A percentile compares a stretch with the other conserved stretches of the same genome.
Evolutionary conservation across 1,140 invertebrate genomes (phyloP).

Genomic region (Camponotus pennsylvanicus): DNA sequence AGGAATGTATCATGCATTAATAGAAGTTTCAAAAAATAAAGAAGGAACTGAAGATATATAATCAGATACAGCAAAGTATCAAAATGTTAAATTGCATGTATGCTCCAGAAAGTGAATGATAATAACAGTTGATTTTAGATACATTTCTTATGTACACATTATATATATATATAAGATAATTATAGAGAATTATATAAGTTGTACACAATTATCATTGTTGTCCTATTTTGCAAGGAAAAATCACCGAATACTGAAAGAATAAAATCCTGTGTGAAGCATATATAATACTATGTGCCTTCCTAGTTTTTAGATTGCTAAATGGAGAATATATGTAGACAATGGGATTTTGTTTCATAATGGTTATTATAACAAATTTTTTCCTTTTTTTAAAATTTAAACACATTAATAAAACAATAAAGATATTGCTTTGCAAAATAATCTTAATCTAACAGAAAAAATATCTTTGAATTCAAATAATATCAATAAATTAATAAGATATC

Average conservation of each 20-base stretch:
- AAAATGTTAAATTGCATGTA: constrained; percentile 32
- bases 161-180: constrained; percentile 53
- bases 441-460: constrained; percentile 15
- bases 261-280: constrained; percentile 66
- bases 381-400: constrained; percentile 21
- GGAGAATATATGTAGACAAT: neutral
- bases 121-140: constrained; percentile 56
- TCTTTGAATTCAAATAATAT: constrained; percentile 21
- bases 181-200: constrained; percentile 59
- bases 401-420: constrained; percentile 13
- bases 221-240: constrained; percentile 58
- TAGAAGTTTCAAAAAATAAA: constrained; percentile 36
- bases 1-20: constrained; percentile 8
- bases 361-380: constrained; percentile 33
- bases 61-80: constrained; percentile 46
- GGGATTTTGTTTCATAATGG: constrained; percentile 9
- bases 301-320: constrained; percentile 50
- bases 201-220: constrained; percentile 68
- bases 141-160: constrained; percentile 55
- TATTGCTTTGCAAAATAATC: constrained; percentile 11
- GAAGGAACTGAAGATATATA: constrained; percentile 3
- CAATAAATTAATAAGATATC: constrained; percentile 39
- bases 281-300: constrained; percentile 44
- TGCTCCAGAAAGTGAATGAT: constrained; percentile 38
- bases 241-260: constrained; percentile 61